Conservation (phyloP, 53 echinoderm and acorn worm genomes). For the Holothuria scabra region DNA sequence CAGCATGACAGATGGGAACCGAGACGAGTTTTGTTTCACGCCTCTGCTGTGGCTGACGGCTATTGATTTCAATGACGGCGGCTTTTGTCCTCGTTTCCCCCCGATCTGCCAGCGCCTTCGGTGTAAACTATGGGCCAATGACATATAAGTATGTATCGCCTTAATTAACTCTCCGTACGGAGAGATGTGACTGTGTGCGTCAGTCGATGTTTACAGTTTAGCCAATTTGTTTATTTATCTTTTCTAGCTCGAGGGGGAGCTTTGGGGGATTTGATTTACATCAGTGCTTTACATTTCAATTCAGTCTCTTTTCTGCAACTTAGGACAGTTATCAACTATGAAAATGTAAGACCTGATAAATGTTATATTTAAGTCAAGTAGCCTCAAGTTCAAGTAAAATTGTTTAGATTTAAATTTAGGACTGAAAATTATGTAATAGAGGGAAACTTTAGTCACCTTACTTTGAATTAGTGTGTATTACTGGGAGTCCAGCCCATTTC, state of each 20-base stretch:
- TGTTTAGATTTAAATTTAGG: too few species aligned
- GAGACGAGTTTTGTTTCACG: conserved; percentile 31
- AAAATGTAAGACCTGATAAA: too few species aligned
- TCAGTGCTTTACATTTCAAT: too few species aligned
- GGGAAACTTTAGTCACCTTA: too few species aligned
- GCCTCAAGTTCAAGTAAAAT: too few species aligned
- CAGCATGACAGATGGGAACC: conserved; percentile 28
- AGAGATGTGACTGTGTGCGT: conserved; percentile 12
- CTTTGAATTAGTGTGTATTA: too few species aligned
- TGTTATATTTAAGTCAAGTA: too few species aligned
- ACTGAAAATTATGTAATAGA: too few species aligned
- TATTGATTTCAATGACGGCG: conserved; percentile 29
- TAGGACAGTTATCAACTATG: too few species aligned
- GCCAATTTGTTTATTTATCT: conserved; percentile 41
- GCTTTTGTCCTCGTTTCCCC: conserved; percentile 37
- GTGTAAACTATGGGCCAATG: conserved; percentile 46
- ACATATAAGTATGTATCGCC: background rate
- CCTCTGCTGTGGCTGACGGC: conserved; percentile 43
- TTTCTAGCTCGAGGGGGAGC: conserved; percentile 26
- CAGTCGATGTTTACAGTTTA: conserved; percentile 43
- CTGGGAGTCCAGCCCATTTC: too few species aligned
- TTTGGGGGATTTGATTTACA: conserved; percentile 23
- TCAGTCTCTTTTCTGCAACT: too few species aligned
- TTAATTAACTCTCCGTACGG: conserved; percentile 33
- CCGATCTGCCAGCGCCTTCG: conserved; percentile 39